Percentiles rank a stretch among this genome's conserved stretches.
Conservation (phyloP, 2,888 invertebrate species). For the Phytoseiulus persimilis region DNA sequence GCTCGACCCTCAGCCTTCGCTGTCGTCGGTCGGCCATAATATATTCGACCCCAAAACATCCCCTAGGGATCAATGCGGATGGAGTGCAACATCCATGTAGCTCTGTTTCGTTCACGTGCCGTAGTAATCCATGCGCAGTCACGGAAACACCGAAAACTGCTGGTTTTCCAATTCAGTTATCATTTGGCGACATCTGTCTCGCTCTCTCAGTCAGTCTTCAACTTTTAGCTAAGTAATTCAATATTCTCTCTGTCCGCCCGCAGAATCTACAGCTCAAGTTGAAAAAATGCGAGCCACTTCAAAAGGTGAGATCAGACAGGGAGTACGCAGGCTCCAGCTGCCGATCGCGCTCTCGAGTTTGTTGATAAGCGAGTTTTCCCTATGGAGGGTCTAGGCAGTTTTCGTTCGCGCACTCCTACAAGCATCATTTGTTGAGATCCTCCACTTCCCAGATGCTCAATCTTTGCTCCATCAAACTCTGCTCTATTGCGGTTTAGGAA, state of each 20-base stretch:
- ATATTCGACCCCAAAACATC: neutral
- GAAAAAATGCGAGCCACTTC: neutral
- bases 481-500: neutral
- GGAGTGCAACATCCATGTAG: neutral
- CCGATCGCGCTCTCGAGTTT: neutral
- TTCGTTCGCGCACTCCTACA: neutral
- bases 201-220: neutral
- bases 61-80: neutral
- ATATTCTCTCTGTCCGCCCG: neutral
- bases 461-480: neutral
- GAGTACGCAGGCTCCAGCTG: neutral
- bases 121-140: neutral
- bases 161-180: neutral
- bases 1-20: no score
- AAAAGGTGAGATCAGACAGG: neutral
- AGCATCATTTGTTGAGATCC: no score
- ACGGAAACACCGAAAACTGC: neutral
- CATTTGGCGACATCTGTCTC: neutral
- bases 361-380: neutral
- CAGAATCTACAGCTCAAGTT: neutral
- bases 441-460: neutral
- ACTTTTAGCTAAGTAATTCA: neutral
- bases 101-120: neutral
- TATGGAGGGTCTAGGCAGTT: neutral
- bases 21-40: neutral